Evolutionary conservation across 2,113 vertebrate genomes (phyloP), one percentile per base, ranked within the genome.

Genomic region (Merops nubicus): DNA sequence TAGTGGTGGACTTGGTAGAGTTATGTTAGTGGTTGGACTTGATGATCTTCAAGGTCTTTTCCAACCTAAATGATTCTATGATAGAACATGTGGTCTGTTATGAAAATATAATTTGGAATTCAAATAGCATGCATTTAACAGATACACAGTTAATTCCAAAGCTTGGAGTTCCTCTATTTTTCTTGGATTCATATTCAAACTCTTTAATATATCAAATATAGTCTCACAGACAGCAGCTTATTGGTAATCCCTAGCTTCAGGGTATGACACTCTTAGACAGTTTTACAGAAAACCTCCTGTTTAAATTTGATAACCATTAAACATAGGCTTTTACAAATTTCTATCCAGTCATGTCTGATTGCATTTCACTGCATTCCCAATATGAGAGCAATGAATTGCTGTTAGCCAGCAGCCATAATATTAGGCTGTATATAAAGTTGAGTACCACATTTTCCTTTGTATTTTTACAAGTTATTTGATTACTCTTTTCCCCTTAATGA

Each of bases 221-320:
- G 69, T 72, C 50, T 84, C 62, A 86, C 60, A 93, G 72, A 80
- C 69, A 93, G 40, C 69, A 91, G 47, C 3, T 97, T 96, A 92
- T 96, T 87, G 80, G 48, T 91, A 95, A 96, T 91, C 73, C 82
- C 15, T 89, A 51, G 59, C 76, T 93, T 88, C 38, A 87, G 76
- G 65, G 51, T 93, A 81, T 91, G 80, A 94, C 73, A 85, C 53
- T 88, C 47, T 53, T 59, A 91, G 91, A 94, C 6, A 75, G 28
- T 59, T 82, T 85, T 83, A 65, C 47, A 89, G 83, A 77, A 95
- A 88, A 74, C 48, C 16, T 93, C 87, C 89, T 91, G 57, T 77
- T 91, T 68, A 92, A 72, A 96, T 93, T 92, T 89, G 79, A 95
- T 94, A 96, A 91, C 54, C 56, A 57, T 93, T 96, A 95, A 95